Percentiles rank a stretch among this genome's conserved stretches.
Conservation (phyloP, 2,797 vertebrate species). For the Siniperca scherzeri region DNA sequence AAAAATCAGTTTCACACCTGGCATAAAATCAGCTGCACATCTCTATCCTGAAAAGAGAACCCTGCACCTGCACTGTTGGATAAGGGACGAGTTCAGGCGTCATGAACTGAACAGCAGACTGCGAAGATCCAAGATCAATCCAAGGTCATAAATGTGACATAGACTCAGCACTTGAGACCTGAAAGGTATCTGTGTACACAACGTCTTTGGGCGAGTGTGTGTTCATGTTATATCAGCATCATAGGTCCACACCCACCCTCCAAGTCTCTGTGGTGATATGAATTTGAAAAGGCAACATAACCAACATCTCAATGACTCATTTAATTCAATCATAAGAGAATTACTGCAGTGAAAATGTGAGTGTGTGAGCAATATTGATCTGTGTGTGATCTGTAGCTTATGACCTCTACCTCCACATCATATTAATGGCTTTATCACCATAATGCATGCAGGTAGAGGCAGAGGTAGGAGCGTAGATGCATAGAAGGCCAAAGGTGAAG, state of each 20-base stretch:
- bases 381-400: constrained; percentile 7
- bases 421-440: constrained; percentile 44
- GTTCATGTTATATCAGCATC: background rate
- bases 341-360: constrained; percentile 1
- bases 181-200: constrained; percentile 48
- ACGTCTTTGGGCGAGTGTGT: background rate
- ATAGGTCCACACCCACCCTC: background rate
- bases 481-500: constrained; percentile 25
- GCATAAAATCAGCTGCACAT: constrained; percentile 1
- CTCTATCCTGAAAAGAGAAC: background rate
- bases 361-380: constrained; percentile 53
- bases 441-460: constrained; percentile 45
- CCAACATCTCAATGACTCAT: constrained; percentile 27
- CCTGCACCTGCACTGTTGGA: background rate
- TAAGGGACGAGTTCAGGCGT: constrained; percentile 42
- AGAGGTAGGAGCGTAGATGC: no score
- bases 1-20: background rate
- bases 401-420: constrained; percentile 43
- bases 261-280: background rate
- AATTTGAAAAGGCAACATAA: background rate
- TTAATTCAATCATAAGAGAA: constrained; percentile 17
- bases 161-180: constrained; percentile 40
- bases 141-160: constrained; percentile 49
- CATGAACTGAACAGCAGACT: constrained; percentile 63
- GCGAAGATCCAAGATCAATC: constrained; percentile 73